Base-by-base conservation (phyloP, 1,140 invertebrate genomes). In the Lasioglossum baleicum region DNA sequence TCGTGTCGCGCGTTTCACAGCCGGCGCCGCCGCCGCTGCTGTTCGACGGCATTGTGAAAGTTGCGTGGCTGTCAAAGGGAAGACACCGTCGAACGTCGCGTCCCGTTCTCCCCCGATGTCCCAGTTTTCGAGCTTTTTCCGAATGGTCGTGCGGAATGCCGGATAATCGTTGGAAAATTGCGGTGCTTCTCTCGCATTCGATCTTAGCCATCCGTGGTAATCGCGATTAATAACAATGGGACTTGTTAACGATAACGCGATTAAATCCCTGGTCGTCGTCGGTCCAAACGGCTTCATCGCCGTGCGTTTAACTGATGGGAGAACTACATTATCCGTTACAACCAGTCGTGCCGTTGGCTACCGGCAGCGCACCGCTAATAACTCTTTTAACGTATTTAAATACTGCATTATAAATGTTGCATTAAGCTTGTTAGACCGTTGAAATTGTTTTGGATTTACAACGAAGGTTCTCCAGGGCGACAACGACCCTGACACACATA, bases 151-250 rank as follows among this genome's bases (percentile, higher is more conserved):
- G 51, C 51, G 44, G 44, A 48, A 48, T 11, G 11, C 10, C 2
- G 44, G 7, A 58, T 58, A 58, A 58, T n/a, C 20, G 17, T n/a
- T n/a, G 20, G 56, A 58, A 58, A 58, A 20, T 58, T n/a, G 56
- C 20, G 2, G 56, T n/a, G 2, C 20, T 20, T 4, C 17, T 58
- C 20, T n/a, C 7, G 20, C 20, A 20, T n/a, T 7, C 56, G 56
- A n/a, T n/a, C 7, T 6, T 6, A 58, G 6, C 20, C 7, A 20
- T 58, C 1, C 60, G 56, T 26, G 69, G 79, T 82, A 73, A 74
- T 82, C 66, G 75, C 82, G 81, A 82, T 84, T 82, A 85, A 85
- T 78, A 75, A 81, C 83, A 81, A 81, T 56, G 82, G 44, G 20
- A 53, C 74, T 84, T 70, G 76, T 74, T 56, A 60, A 83, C 71